Conservation (phyloP, 2,113 vertebrate species). For the Merops nubicus region DNA sequence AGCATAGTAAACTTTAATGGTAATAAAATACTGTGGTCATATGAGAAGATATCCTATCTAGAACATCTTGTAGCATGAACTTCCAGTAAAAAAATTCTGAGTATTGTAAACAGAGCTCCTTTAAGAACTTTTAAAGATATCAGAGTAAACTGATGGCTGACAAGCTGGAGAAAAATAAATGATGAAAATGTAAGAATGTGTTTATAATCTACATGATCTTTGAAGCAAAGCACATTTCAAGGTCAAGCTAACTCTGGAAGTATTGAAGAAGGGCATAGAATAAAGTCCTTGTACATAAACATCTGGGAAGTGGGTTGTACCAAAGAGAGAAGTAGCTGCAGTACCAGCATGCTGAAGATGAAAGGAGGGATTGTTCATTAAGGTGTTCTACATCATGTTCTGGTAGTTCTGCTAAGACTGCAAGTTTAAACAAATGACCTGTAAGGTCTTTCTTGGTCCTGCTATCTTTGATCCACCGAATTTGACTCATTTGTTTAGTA, state of each 20-base stretch:
- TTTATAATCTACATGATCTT: neutral
- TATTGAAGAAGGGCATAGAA: neutral
- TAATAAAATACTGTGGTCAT: neutral
- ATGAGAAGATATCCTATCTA: neutral
- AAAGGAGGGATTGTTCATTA: neutral
- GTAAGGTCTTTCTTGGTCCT: neutral
- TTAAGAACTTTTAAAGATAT: neutral
- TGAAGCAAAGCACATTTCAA: neutral
- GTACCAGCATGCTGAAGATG: neutral
- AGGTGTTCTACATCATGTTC: neutral
- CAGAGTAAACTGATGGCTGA: rapidly evolving
- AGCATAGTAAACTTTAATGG: neutral
- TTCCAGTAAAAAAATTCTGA: neutral
- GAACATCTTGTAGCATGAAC: neutral
- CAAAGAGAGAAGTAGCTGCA: neutral
- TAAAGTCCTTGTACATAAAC: neutral
- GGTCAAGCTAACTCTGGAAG: neutral
- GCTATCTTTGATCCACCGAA: conserved; percentile 17
- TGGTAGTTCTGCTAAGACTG: neutral
- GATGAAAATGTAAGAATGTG: neutral
- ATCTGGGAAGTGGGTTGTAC: neutral
- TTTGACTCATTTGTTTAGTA: conserved; percentile 50
- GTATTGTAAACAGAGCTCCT: neutral
- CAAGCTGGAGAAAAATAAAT: neutral
- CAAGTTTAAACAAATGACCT: neutral